These are phyloP conservation scores for Empis livida DNA, from an alignment of 2,888 invertebrate species.

Conservation along the genomic window DNA sequence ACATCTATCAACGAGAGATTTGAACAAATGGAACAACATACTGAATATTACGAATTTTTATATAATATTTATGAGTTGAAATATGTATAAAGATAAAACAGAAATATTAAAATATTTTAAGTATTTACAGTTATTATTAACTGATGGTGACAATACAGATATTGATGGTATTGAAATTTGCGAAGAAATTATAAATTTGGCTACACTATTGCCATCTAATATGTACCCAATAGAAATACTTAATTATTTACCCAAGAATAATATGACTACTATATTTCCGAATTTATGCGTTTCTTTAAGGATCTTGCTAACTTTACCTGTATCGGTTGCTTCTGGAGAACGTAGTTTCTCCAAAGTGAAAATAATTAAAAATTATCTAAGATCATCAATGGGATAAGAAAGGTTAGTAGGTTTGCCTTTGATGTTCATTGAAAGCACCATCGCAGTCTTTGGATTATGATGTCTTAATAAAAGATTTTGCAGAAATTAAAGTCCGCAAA, in stretches of 20 bases:
- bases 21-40: not conserved
- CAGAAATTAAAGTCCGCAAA: conserved; percentile 1
- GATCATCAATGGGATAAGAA: not conserved
- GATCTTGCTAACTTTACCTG: not conserved
- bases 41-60: not conserved
- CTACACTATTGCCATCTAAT: not conserved
- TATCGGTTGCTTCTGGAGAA: not conserved
- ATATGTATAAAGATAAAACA: not conserved
- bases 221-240: not conserved
- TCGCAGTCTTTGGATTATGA: conserved; percentile 1
- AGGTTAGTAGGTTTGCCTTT: not conserved
- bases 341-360: not conserved
- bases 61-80: not conserved
- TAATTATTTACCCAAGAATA: not conserved
- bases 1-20: not conserved
- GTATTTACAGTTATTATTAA: not conserved
- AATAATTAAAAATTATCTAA: conserved; percentile 1
- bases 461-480: not conserved
- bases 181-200: not conserved
- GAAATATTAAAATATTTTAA: not conserved
- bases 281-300: not conserved
- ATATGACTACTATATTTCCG: not conserved
- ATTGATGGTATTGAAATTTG: not conserved
- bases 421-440: conserved; percentile 1
- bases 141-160: not conserved